Conservation (phyloP, 2,113 vertebrate species). For the crab-eating macaque (Macaca fascicularis) region T2T-MFA8v1.1 NC_088379.1:109589001-109589500, state of each 20-base stretch:
- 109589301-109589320: neutral
- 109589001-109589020: constrained; percentile 61
- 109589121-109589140: constrained; percentile 52
- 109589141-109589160: constrained; percentile 64
- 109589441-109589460: neutral
- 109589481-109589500: neutral
- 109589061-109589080: constrained; percentile 64
- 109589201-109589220: constrained; percentile 21
- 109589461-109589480: neutral
- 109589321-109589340: neutral
- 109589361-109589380: neutral
- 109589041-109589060: constrained; percentile 74
- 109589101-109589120: constrained; percentile 54
- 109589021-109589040: constrained; percentile 62
- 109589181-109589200: neutral
- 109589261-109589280: neutral
- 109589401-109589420: constrained; percentile 22
- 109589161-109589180: constrained; percentile 64
- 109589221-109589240: neutral
- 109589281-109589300: neutral
- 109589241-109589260: neutral
- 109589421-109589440: neutral
- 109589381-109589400: neutral
- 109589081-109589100: constrained; percentile 57
- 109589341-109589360: neutral